Conservation (phyloP, 2,888 invertebrate species). For the Cacoxenus indagator region DNA sequence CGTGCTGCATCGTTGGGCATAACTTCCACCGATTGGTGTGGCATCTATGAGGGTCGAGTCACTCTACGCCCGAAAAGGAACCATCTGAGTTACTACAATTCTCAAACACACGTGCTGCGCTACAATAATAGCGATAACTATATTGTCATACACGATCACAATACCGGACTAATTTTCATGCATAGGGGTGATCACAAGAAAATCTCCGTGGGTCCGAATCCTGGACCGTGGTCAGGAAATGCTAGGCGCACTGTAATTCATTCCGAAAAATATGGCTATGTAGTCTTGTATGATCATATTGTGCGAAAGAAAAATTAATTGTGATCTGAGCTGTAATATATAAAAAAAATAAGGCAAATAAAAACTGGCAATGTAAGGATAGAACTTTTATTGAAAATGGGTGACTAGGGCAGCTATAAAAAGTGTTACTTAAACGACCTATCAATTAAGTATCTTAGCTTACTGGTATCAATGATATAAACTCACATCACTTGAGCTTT, state of each 20-base stretch:
- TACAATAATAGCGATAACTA: constrained; percentile 85
- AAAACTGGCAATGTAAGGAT: too few species aligned
- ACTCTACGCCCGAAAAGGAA: constrained; percentile 77
- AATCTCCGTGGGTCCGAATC: constrained; percentile 78
- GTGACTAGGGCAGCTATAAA: too few species aligned
- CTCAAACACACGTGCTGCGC: constrained; percentile 79
- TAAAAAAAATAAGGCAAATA: too few species aligned
- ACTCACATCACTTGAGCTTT: too few species aligned
- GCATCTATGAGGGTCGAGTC: constrained; percentile 78
- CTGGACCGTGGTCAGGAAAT: constrained; percentile 76
- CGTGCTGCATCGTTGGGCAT: constrained; percentile 43
- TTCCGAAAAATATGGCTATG: constrained; percentile 79
- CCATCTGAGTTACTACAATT: constrained; percentile 82
- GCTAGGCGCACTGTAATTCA: constrained; percentile 76
- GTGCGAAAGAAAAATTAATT: constrained; percentile 74
- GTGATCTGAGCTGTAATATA: not conserved
- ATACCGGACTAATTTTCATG: constrained; percentile 82
- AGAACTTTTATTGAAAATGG: too few species aligned
- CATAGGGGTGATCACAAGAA: constrained; percentile 85
- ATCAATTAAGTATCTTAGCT: too few species aligned
- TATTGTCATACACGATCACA: constrained; percentile 81
- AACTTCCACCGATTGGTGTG: constrained; percentile 77
- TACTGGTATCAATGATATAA: too few species aligned
- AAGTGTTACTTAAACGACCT: too few species aligned
- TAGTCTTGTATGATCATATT: constrained; percentile 85